Evolutionary conservation across 2,888 invertebrate genomes (phyloP).

Genomic region (Papilio gigon): DNA sequence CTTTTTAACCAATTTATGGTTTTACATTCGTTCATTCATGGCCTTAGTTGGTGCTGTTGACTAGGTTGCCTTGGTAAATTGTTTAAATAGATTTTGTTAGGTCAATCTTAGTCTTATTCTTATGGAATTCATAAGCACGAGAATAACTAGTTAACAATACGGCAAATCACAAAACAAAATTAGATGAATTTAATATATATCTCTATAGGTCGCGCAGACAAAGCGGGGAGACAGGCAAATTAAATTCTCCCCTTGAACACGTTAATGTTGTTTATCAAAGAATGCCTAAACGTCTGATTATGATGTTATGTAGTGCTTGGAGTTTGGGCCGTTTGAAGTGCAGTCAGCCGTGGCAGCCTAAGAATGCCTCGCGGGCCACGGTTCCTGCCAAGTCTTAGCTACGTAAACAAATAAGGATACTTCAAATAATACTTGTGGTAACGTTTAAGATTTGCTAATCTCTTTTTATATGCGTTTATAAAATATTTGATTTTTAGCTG

Average conservation of each 20-base stretch:
- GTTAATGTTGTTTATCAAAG: constrained; percentile 77
- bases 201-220: constrained; percentile 14
- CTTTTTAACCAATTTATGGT: too few relatives aligned
- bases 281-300: constrained; percentile 75
- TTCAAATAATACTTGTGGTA: constrained; percentile 32
- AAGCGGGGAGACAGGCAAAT: constrained; percentile 56
- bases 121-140: too few relatives aligned
- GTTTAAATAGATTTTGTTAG: too few relatives aligned
- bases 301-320: constrained; percentile 57
- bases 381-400: constrained; percentile 47
- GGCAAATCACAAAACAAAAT: constrained; percentile 4
- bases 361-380: constrained; percentile 72
- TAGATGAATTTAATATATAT: constrained; percentile 1
- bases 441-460: background rate
- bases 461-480: too few relatives aligned
- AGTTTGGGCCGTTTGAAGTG: constrained; percentile 70
- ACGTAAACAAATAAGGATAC: constrained; percentile 36
- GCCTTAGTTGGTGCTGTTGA: too few relatives aligned
- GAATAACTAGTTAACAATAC: too few relatives aligned
- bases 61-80: too few relatives aligned
- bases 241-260: constrained; percentile 72
- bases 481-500: too few relatives aligned
- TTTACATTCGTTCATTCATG: too few relatives aligned
- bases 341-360: constrained; percentile 62
- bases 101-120: too few relatives aligned